Percentiles rank a stretch among this genome's conserved stretches.
Conservation (phyloP, 2,113 vertebrate genomes). For the Cryptoleucopteryx plumbea region DNA sequence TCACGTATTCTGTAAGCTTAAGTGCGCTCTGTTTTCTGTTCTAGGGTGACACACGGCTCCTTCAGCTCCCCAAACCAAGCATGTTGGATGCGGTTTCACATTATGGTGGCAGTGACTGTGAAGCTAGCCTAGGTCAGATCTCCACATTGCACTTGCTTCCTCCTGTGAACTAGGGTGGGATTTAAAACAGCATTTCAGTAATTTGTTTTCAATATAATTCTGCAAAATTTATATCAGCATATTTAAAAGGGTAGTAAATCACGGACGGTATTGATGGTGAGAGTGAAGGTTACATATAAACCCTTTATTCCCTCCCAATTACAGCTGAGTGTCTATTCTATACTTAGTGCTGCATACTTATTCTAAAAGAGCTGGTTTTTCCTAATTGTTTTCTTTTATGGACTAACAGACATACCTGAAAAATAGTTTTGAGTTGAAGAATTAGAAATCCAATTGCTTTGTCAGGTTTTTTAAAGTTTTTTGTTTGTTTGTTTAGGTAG, state of each 20-base stretch:
- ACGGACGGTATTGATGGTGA: not conserved
- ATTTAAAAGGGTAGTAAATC: not conserved
- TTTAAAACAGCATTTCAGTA: not conserved
- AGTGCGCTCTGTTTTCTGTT: not conserved
- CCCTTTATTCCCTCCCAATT: not conserved
- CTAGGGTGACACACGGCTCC: not conserved
- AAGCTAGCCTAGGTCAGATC: not conserved
- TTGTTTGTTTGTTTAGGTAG: not conserved
- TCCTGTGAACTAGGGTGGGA: not conserved
- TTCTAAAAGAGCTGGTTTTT: not conserved
- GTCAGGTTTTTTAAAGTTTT: not conserved
- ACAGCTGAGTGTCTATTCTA: not conserved
- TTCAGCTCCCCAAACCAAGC: not conserved
- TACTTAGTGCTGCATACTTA: not conserved
- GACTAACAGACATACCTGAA: not conserved
- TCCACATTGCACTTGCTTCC: not conserved
- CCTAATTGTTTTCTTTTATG: not conserved
- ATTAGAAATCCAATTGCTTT: not conserved
- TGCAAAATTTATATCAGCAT: not conserved
- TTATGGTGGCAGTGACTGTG: not conserved
- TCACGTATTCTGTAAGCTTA: not conserved
- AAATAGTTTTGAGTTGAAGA: not conserved
- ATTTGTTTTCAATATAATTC: not conserved
- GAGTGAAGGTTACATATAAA: not conserved
- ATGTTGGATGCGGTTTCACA: not conserved